Percentiles rank a stretch among this genome's conserved stretches.
Evolutionary conservation across 2,797 vertebrate species (phyloP).

Genomic region (Falco novaeseelandiae): DNA sequence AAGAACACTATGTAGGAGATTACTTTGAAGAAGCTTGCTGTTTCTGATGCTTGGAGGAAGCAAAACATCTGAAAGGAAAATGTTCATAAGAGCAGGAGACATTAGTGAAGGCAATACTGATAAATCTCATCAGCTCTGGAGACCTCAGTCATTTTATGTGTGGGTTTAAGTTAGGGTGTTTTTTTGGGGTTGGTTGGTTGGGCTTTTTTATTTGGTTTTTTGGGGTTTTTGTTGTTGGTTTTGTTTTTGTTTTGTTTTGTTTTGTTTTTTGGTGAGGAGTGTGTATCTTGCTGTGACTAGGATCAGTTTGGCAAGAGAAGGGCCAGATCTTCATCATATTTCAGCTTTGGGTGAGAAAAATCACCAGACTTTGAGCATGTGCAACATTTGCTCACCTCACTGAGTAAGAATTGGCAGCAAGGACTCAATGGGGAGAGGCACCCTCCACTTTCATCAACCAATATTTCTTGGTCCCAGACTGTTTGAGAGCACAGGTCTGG

Average conservation of each 20-base stretch:
- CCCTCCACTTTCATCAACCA: neutral
- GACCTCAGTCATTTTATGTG: neutral
- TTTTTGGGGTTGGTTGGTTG: neutral
- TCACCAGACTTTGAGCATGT: neutral
- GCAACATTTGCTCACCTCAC: neutral
- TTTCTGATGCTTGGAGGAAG: neutral
- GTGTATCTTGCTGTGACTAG: neutral
- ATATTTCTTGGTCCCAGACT: neutral
- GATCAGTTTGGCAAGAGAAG: neutral
- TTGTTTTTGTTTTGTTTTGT: neutral
- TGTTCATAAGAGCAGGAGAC: neutral
- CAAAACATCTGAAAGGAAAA: neutral
- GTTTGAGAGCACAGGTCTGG: neutral
- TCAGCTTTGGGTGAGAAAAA: neutral
- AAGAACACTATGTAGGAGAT: accelerated
- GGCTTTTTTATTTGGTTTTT: neutral
- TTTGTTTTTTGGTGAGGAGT: neutral
- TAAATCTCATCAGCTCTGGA: neutral
- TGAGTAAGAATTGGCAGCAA: neutral
- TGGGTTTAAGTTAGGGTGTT: neutral
- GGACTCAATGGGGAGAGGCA: neutral
- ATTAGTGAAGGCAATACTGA: neutral
- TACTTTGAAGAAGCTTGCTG: neutral
- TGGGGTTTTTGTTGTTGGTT: neutral
- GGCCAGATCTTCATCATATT: neutral